These are phyloP conservation scores for Drosophila ercepeae DNA, from an alignment of 1,140 invertebrate genomes.

Conservation along the genomic window DNA sequence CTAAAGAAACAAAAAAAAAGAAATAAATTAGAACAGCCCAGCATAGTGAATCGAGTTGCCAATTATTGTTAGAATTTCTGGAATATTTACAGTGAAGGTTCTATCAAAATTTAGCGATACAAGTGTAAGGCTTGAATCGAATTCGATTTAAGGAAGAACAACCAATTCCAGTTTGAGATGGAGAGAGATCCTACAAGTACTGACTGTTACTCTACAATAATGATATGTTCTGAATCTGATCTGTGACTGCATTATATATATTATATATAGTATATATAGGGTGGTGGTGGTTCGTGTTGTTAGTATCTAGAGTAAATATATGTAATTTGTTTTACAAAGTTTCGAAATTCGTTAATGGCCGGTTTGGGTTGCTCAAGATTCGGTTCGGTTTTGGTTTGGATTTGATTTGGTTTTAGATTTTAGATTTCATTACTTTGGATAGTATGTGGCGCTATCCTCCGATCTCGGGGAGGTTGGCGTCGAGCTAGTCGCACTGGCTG, in stretches of 20 bases:
- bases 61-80: constrained; percentile 30
- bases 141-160: constrained; percentile 14
- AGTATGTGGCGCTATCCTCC: constrained; percentile 60
- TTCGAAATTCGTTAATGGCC: constrained; percentile 72
- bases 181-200: constrained; percentile 27
- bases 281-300: constrained; percentile 23
- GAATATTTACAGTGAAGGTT: constrained; percentile 30
- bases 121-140: constrained; percentile 22
- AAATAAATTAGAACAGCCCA: constrained; percentile 15
- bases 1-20: constrained; percentile 3
- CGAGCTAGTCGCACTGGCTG: constrained; percentile 43
- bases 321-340: constrained; percentile 34
- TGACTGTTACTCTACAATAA: constrained; percentile 40
- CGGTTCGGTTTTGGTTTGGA: neutral
- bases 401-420: no score
- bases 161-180: constrained; percentile 18
- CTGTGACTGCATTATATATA: constrained; percentile 34
- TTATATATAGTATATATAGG: constrained; percentile 6
- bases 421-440: constrained; percentile 62
- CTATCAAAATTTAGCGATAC: neutral
- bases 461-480: constrained; percentile 63
- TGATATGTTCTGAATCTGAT: constrained; percentile 41
- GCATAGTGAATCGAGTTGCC: neutral
- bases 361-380: constrained; percentile 54
- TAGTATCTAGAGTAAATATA: constrained; percentile 30